Evolutionary conservation across 2,797 vertebrate species (phyloP).

Genomic region (Furcifer pardalis): DNA sequence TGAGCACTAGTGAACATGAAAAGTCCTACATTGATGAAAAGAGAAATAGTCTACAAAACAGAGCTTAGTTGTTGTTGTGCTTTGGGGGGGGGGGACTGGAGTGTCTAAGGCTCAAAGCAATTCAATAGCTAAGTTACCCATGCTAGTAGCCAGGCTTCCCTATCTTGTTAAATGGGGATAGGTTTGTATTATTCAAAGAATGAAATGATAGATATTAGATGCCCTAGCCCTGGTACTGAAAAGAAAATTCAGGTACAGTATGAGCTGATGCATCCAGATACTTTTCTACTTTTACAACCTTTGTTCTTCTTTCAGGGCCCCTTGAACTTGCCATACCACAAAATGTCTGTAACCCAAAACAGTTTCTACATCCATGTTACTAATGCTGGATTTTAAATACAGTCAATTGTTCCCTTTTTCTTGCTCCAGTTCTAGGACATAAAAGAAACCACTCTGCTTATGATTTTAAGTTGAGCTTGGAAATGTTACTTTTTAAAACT

Average conservation of each 20-base stretch:
- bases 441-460: no score
- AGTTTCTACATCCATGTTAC: no score
- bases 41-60: not conserved
- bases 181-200: not conserved
- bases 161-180: not conserved
- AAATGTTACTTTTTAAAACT: no score
- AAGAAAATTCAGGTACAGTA: not conserved
- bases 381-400: not conserved
- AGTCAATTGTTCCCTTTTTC: not conserved
- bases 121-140: not conserved
- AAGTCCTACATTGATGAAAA: not conserved
- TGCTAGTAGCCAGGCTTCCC: not conserved
- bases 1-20: not conserved
- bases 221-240: not conserved
- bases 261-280: not conserved
- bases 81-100: not conserved
- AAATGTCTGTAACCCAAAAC: no score
- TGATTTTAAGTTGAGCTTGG: not conserved
- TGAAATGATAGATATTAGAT: not conserved
- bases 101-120: not conserved
- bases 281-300: no score
- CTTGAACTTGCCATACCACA: not conserved
- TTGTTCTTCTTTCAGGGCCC: not conserved
- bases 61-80: not conserved
- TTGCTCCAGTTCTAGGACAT: not conserved